phyloP scores from a whole-genome alignment of 2,113 vertebrate species.

The Percina caprodes region DNA sequence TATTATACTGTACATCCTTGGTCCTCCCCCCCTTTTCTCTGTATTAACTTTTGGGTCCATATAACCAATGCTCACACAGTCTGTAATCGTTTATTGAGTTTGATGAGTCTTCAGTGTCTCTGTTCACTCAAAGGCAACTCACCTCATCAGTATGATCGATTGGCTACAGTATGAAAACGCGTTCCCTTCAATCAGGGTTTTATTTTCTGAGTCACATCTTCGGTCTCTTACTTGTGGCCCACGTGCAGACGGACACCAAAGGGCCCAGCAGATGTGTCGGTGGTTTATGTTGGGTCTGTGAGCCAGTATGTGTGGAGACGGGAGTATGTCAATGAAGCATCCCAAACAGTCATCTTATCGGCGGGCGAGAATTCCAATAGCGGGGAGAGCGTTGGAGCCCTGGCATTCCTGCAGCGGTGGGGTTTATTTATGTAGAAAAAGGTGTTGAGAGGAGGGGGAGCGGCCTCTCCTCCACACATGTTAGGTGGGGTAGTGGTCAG shows the following conservation, averaged over 20 bases:
- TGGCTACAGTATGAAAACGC: slow-evolving; percentile 32
- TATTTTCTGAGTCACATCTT: slow-evolving; percentile 51
- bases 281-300: slow-evolving; percentile 49
- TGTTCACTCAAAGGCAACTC: slow-evolving; percentile 40
- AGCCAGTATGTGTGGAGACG: slow-evolving; percentile 64
- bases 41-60: not conserved
- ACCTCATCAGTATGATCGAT: slow-evolving; percentile 41
- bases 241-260: slow-evolving; percentile 33
- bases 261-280: slow-evolving; percentile 63
- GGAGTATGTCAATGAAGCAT: slow-evolving; percentile 65
- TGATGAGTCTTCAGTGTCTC: slow-evolving; percentile 23
- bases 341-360: slow-evolving; percentile 71
- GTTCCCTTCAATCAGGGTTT: slow-evolving; percentile 45
- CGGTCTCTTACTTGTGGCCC: slow-evolving; percentile 54
- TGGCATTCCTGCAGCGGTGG: slow-evolving; percentile 73
- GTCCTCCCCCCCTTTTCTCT: slow-evolving; percentile 11
- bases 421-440: slow-evolving; percentile 83
- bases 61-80: slow-evolving; percentile 16
- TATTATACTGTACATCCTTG: no score
- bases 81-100: slow-evolving; percentile 30
- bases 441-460: slow-evolving; percentile 76
- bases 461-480: slow-evolving; percentile 68
- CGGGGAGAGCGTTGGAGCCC: slow-evolving; percentile 49
- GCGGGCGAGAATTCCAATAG: slow-evolving; percentile 67
- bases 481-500: slow-evolving; percentile 72